Evolutionary conservation across 2,888 invertebrate genomes (phyloP), one percentile per base, ranked within the genome.

Genomic region (Harpalus rubripes): DNA sequence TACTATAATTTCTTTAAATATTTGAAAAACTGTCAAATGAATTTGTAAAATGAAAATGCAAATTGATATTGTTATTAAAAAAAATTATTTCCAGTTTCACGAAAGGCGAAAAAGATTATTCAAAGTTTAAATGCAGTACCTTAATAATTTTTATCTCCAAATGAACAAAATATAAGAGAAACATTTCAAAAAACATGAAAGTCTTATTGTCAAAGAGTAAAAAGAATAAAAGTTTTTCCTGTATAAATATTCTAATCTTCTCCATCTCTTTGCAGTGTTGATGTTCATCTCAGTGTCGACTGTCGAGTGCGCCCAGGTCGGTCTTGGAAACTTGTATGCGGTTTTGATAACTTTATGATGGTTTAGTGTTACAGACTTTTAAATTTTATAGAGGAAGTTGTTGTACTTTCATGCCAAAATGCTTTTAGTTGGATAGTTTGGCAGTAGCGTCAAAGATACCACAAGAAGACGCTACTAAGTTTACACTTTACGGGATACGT

Each of bases 351-450:
- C 72, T 74, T 74, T 44, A 18, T 74, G 72, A 74, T 44, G 72
- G 72, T 68, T 68, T 68, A 7, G 72, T 44, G 72, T 18, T 15
- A 18, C 18, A 18, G 68, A 68, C 68, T 68, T 68, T 68, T 68
- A 68, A 44, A 74, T 41, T 74, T 74, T 74, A 74, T 74, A 74
- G 15, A 7, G 44, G 18, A 44, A 74, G 72, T 68, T 68, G 68
- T 39, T 68, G 41, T 68, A 68, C 32, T 74, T 74, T 74, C 72
- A 74, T 74, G 72, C 72, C 44, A 44, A 74, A 74, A 74, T 74
- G 72, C 72, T 74, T 44, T 74, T 74, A 74, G 72, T 41, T 74
- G 44, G 16, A 74, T 74, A 44, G 72, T 44, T 74, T 63, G 22
- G 18, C 63, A 12, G 18, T 22, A 26, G 26, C 22, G 18, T 63